Conservation (phyloP, 2,888 invertebrate species). For the Rhamnusium bicolor region DNA sequence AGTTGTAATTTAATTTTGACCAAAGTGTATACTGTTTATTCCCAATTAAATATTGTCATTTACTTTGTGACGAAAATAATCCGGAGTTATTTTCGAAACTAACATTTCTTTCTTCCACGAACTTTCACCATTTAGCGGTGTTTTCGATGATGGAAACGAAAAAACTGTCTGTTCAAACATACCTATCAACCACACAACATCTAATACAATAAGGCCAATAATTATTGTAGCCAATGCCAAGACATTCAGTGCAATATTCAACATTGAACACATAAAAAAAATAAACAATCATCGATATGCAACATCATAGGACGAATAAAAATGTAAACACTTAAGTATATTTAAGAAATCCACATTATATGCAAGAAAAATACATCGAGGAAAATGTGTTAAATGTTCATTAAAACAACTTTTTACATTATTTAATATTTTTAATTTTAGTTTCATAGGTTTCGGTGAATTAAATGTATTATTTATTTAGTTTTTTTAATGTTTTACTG, state of each 20-base stretch:
- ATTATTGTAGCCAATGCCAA: conserved; percentile 58
- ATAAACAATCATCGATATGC: conserved; percentile 54
- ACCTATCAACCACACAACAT: conserved; percentile 55
- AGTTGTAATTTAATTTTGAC: not conserved
- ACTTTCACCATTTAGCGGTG: not conserved
- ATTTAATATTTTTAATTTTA: too few species aligned
- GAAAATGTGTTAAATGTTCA: not conserved
- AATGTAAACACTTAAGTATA: conserved; percentile 12
- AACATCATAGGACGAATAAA: conserved; percentile 52
- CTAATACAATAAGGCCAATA: conserved; percentile 54
- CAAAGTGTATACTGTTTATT: too few species aligned
- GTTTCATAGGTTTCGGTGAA: too few species aligned
- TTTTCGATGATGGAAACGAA: not conserved
- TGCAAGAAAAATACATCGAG: not conserved
- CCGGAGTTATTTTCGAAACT: conserved; percentile 19
- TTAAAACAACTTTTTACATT: too few species aligned
- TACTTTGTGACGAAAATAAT: not conserved
- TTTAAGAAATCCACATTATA: conserved; percentile 9
- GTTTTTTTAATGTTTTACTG: conserved; percentile 26
- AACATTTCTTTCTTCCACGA: conserved; percentile 53
- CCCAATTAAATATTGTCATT: not conserved
- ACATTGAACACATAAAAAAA: conserved; percentile 62
- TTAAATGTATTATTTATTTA: not conserved
- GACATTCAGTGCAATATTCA: conserved; percentile 62
- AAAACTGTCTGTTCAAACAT: conserved; percentile 10